Evolutionary conservation across 1,140 invertebrate species (phyloP).

Genomic region (Onthophagus taurus): DNA sequence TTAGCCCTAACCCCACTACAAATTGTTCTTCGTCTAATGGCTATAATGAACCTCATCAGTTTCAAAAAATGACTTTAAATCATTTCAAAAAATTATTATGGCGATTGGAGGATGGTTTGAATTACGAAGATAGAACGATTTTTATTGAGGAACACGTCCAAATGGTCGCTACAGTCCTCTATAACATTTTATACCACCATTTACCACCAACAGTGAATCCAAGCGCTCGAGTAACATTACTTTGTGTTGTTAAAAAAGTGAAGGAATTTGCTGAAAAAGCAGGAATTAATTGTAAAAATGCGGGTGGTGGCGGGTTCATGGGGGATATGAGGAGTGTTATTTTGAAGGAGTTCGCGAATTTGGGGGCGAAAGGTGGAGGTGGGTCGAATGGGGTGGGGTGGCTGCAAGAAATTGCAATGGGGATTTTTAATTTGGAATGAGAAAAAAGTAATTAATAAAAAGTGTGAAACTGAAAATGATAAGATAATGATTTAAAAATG

Average conservation of each 20-base stretch:
- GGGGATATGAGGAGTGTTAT: not conserved
- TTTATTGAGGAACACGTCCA: slow-evolving; percentile 30
- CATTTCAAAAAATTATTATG: slow-evolving; percentile 22
- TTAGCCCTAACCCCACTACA: not conserved
- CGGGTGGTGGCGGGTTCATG: too few species aligned
- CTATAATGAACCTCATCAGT: not conserved
- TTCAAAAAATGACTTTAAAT: not conserved
- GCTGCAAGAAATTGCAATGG: too few species aligned
- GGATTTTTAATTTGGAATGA: too few species aligned
- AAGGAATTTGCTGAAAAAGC: slow-evolving; percentile 23
- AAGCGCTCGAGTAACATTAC: slow-evolving; percentile 24
- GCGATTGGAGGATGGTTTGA: slow-evolving; percentile 24
- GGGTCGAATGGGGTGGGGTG: too few species aligned
- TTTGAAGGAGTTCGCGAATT: not conserved
- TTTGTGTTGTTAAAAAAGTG: slow-evolving; percentile 25
- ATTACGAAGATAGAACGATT: slow-evolving; percentile 29
- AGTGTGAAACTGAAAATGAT: too few species aligned
- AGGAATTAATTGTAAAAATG: slow-evolving; percentile 13
- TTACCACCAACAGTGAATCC: slow-evolving; percentile 22
- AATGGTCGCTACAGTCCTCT: slow-evolving; percentile 23
- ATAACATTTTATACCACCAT: slow-evolving; percentile 22
- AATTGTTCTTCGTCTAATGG: slow-evolving; percentile 7
- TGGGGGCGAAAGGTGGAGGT: not conserved
- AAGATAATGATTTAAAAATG: too few species aligned
- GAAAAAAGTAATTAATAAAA: too few species aligned